Evolutionary conservation across 1,140 invertebrate genomes (phyloP).

Genomic region (Alviniconcha marisindica): DNA sequence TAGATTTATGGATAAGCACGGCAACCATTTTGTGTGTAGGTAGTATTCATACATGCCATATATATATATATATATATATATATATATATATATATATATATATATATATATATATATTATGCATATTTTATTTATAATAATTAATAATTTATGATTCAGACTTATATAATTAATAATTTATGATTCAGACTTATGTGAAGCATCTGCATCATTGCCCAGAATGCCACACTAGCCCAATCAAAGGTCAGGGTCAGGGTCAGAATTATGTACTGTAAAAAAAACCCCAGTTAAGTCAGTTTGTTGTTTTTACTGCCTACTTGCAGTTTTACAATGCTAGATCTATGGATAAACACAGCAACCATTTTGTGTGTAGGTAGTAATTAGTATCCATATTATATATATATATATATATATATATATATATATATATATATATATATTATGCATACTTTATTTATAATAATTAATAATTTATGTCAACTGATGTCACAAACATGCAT

Average conservation of each 20-base stretch:
- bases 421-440: not conserved
- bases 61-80: not conserved
- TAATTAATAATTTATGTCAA: not conserved
- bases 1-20: not conserved
- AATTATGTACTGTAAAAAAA: no score
- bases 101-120: no score
- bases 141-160: not conserved
- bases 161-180: no score
- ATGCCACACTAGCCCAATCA: no score
- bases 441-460: not conserved
- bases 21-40: not conserved
- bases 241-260: no score
- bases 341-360: not conserved
- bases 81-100: not conserved
- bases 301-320: no score
- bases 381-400: not conserved
- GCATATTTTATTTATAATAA: not conserved
- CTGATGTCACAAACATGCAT: not conserved
- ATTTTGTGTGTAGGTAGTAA: not conserved
- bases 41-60: not conserved
- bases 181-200: no score
- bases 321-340: not conserved
- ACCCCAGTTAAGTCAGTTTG: no score
- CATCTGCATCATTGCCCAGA: no score
- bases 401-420: not conserved